These are phyloP conservation scores for Temnothorax ravouxi DNA, from an alignment of 2,888 invertebrate species.

Conservation along the genomic window DNA sequence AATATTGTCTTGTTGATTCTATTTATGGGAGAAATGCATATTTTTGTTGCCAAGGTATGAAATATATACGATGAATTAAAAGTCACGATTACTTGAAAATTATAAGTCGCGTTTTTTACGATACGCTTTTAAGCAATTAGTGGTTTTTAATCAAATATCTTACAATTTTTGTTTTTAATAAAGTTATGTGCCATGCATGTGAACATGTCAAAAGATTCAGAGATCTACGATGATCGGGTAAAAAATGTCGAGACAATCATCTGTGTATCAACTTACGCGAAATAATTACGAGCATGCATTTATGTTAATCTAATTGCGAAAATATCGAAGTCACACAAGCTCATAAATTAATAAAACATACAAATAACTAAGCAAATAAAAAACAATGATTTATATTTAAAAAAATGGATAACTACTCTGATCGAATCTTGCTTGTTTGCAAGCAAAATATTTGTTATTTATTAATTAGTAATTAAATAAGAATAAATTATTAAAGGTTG, in stretches of 20 bases:
- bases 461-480: constrained; percentile 20
- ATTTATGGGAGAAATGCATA: constrained; percentile 25
- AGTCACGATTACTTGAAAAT: constrained; percentile 14
- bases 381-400: background rate
- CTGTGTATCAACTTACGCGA: background rate
- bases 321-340: constrained; percentile 12
- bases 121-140: background rate
- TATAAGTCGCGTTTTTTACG: background rate
- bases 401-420: background rate
- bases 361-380: background rate
- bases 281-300: background rate
- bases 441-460: background rate
- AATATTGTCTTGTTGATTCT: constrained; percentile 49
- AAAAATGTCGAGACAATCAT: background rate
- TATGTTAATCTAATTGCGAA: constrained; percentile 3
- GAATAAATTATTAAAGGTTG: constrained; percentile 6
- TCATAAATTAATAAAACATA: constrained; percentile 12
- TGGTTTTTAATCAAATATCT: constrained; percentile 7
- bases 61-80: constrained; percentile 1
- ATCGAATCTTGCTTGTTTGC: background rate
- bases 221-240: background rate
- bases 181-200: background rate
- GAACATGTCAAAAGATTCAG: background rate
- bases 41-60: constrained; percentile 11
- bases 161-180: background rate